Percentiles rank a stretch among this genome's conserved stretches.
These are phyloP conservation scores for Nebria brevicollis DNA, from an alignment of 2,888 invertebrate genomes.

Conservation along the genomic window DNA sequence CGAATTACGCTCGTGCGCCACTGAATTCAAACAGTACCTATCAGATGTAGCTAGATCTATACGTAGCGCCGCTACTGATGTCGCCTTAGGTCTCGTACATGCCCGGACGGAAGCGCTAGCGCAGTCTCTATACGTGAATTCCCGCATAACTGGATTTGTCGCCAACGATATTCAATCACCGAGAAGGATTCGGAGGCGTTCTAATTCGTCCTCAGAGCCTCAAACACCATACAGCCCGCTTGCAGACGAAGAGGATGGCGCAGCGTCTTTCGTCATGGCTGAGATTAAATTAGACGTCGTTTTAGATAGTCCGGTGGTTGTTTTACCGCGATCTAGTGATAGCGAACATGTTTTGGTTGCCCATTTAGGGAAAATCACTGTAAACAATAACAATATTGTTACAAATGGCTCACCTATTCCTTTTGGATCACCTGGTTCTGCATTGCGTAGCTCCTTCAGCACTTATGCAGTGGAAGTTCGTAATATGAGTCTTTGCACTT, in stretches of 20 bases:
- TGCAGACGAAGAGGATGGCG: conserved; percentile 52
- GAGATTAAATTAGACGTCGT: conserved; percentile 76
- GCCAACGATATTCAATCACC: conserved; percentile 62
- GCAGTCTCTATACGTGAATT: conserved; percentile 69
- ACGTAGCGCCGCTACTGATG: conserved; percentile 90
- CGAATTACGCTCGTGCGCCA: conserved; percentile 88
- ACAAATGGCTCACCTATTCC: conserved; percentile 49
- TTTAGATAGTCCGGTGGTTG: conserved; percentile 90
- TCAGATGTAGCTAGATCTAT: conserved; percentile 86
- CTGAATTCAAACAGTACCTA: conserved; percentile 90
- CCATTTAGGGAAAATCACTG: conserved; percentile 89
- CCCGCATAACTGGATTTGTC: conserved; percentile 62
- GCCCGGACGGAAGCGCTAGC: conserved; percentile 71
- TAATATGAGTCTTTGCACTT: conserved; percentile 88
- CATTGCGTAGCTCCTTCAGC: conserved; percentile 42
- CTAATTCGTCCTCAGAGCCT: conserved; percentile 59
- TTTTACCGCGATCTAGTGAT: conserved; percentile 81
- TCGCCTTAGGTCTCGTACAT: conserved; percentile 89
- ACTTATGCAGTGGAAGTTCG: conserved; percentile 77
- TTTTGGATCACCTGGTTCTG: conserved; percentile 30
- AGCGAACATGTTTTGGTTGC: conserved; percentile 89
- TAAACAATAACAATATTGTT: conserved; percentile 61
- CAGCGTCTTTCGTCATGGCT: background rate
- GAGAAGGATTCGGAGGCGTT: conserved; percentile 62
- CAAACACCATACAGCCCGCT: conserved; percentile 62